phyloP scores from a whole-genome alignment of 2,113 vertebrate genomes.

The Bettongia penicillata region DNA sequence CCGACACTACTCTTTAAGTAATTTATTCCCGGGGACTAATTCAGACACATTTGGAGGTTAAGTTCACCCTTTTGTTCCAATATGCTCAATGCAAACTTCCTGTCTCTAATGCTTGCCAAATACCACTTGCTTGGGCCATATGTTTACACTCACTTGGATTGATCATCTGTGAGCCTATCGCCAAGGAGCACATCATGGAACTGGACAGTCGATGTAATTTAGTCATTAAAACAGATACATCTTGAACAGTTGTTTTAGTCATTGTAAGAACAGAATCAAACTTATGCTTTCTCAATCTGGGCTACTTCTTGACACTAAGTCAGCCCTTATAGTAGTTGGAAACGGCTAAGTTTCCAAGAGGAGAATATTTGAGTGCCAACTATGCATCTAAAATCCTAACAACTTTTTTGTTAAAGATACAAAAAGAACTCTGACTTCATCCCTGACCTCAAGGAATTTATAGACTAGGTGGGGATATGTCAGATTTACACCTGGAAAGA shows the following conservation, averaged over 20 bases:
- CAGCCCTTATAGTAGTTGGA: not conserved
- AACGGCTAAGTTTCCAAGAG: not conserved
- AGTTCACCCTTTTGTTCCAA: not conserved
- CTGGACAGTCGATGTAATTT: not conserved
- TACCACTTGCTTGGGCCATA: not conserved
- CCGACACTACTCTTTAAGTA: not conserved
- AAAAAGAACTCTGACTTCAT: not conserved
- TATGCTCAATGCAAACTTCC: not conserved
- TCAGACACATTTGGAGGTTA: not conserved
- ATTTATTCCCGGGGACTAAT: not conserved
- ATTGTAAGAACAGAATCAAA: not conserved
- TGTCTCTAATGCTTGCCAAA: not conserved
- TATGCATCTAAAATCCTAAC: not conserved
- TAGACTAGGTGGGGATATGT: not conserved
- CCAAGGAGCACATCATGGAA: not conserved
- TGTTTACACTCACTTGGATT: not conserved
- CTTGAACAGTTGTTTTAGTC: not conserved
- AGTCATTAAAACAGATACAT: not conserved
- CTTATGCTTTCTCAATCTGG: not conserved
- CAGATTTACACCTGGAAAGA: not conserved
- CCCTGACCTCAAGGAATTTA: not conserved
- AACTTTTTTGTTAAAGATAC: not conserved
- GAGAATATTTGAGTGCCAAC: not conserved
- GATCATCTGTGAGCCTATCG: not conserved
- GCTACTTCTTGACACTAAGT: not conserved